Evolutionary conservation across 2,888 invertebrate species (phyloP).

Genomic region (Phlogophora meticulosa): DNA sequence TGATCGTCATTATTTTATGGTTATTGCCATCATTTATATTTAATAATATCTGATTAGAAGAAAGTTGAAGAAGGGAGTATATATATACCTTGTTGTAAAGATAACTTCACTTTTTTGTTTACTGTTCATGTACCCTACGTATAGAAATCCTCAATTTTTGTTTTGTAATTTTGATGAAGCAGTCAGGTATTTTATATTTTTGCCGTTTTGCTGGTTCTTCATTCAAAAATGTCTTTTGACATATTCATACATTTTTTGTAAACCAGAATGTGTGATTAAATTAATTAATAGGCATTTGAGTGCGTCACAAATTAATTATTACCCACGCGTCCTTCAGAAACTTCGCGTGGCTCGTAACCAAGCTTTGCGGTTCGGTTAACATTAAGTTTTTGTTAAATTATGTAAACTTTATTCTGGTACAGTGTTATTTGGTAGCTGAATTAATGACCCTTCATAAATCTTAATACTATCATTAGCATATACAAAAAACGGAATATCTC

Average conservation of each 20-base stretch:
- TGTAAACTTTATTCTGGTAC: conserved; percentile 8
- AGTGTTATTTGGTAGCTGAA: conserved; percentile 1
- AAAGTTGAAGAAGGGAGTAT: too few relatives aligned
- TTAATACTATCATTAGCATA: neutral
- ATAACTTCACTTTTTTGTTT: too few relatives aligned
- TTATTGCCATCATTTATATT: too few relatives aligned
- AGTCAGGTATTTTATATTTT: too few relatives aligned
- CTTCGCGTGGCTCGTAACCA: neutral
- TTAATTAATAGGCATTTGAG: neutral
- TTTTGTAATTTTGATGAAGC: too few relatives aligned
- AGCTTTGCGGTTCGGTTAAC: conserved; percentile 20
- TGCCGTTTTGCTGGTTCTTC: too few relatives aligned
- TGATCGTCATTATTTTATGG: too few relatives aligned
- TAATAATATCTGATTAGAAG: too few relatives aligned
- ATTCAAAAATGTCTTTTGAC: too few relatives aligned
- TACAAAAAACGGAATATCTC: neutral
- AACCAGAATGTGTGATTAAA: neutral
- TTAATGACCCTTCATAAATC: conserved; percentile 2
- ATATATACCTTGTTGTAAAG: too few relatives aligned
- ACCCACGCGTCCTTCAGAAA: conserved; percentile 36
- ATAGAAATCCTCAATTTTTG: too few relatives aligned
- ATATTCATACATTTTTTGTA: neutral
- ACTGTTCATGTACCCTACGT: too few relatives aligned
- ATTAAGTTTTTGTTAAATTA: conserved; percentile 26
- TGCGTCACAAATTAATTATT: conserved; percentile 8